phyloP scores from a whole-genome alignment of 1,140 invertebrate genomes.

The Tetraneura akinire region DNA sequence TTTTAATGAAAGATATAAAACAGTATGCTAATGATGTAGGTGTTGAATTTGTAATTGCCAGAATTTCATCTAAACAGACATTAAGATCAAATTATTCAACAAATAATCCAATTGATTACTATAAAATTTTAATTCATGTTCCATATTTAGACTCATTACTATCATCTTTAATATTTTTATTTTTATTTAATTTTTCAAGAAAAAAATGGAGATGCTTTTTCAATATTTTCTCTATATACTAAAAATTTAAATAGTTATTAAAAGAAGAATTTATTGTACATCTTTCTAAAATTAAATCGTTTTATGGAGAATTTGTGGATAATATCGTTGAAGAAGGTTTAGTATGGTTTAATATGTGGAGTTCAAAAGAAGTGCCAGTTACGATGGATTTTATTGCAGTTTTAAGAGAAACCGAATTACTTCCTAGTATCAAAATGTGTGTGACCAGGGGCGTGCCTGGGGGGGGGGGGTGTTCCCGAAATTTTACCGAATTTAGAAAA shows the following conservation, averaged over 20 bases:
- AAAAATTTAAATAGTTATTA: neutral
- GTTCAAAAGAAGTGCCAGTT: conserved; percentile 6
- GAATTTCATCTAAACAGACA: neutral
- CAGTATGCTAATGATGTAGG: neutral
- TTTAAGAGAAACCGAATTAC: conserved; percentile 20
- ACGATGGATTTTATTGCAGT: neutral
- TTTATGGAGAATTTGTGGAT: neutral
- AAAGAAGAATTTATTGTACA: neutral
- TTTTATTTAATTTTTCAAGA: too few relatives aligned
- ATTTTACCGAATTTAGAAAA: too few relatives aligned
- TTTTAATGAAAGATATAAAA: neutral
- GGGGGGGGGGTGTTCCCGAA: too few relatives aligned
- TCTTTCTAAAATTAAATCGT: neutral
- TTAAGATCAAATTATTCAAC: neutral
- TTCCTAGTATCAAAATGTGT: neutral
- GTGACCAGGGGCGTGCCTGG: too few relatives aligned
- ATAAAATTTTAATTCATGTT: neutral
- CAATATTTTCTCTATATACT: neutral
- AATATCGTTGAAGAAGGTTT: conserved; percentile 7
- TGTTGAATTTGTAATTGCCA: neutral
- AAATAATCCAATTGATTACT: neutral
- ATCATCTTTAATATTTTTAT: neutral
- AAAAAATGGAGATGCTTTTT: neutral
- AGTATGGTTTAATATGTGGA: neutral
- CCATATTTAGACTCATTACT: neutral